Conservation (phyloP, 2,888 invertebrate species). For the Tenthredo distinguenda region DNA sequence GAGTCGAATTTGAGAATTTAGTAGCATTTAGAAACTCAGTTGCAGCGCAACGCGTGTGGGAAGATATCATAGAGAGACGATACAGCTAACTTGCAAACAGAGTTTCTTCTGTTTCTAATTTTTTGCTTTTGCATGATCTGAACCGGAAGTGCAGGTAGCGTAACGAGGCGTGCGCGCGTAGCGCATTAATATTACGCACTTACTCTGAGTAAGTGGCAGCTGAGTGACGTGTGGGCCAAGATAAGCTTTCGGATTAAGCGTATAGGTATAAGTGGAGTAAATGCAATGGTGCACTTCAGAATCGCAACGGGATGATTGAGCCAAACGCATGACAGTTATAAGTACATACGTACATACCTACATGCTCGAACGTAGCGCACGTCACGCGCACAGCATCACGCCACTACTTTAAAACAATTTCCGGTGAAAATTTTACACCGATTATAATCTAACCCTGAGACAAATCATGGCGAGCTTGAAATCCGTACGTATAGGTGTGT, state of each 20-base stretch:
- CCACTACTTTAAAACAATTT: slow-evolving; percentile 76
- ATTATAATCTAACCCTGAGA: slow-evolving; percentile 5
- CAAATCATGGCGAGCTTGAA: neutral
- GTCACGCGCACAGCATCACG: slow-evolving; percentile 73
- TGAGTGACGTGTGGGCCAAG: slow-evolving; percentile 51
- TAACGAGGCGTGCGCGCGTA: slow-evolving; percentile 68
- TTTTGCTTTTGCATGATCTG: slow-evolving; percentile 66
- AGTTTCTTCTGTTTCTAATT: too few species aligned
- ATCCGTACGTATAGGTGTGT: neutral
- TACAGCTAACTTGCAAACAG: neutral
- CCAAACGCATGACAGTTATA: slow-evolving; percentile 17
- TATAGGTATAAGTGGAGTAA: slow-evolving; percentile 26
- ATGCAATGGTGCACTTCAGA: slow-evolving; percentile 42
- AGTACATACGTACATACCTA: neutral
- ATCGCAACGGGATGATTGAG: slow-evolving; percentile 40
- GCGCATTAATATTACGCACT: slow-evolving; percentile 5
- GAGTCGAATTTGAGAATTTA: neutral
- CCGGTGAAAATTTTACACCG: slow-evolving; percentile 71
- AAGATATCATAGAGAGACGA: neutral
- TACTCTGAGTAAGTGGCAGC: slow-evolving; percentile 23
- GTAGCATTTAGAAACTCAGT: neutral
- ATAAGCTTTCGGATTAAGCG: slow-evolving; percentile 43
- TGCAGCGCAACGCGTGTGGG: neutral
- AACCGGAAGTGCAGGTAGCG: slow-evolving; percentile 67
- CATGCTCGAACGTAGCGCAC: slow-evolving; percentile 58